Percentiles rank a stretch among this genome's conserved stretches.
Evolutionary conservation across 2,113 vertebrate genomes (phyloP).

Genomic region (Lathamus discolor): DNA sequence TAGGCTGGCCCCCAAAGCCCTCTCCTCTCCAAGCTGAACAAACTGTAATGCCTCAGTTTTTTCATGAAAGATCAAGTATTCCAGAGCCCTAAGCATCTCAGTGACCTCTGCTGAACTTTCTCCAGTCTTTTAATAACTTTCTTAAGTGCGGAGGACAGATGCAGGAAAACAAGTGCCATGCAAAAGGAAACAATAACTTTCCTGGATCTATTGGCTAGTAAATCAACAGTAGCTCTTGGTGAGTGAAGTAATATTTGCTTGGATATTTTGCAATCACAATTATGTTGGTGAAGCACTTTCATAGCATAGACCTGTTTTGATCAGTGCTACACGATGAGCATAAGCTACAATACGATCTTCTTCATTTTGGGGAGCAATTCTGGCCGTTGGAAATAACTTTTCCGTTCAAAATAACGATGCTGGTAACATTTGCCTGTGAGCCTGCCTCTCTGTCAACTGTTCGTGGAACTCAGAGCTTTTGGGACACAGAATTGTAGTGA

Average conservation of each 20-base stretch:
- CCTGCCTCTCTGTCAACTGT: fast-evolving
- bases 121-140: neutral
- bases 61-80: neutral
- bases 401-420: neutral
- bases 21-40: neutral
- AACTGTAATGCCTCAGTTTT: neutral
- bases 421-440: neutral
- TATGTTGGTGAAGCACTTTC: neutral
- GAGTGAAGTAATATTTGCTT: neutral
- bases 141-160: neutral
- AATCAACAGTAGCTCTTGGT: neutral
- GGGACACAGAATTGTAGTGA: neutral
- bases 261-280: neutral
- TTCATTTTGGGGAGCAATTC: neutral
- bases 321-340: neutral
- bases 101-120: neutral
- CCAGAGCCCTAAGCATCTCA: neutral
- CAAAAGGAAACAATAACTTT: neutral
- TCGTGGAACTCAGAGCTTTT: neutral
- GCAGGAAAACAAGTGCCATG: neutral
- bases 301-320: neutral
- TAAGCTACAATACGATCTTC: neutral
- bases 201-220: neutral
- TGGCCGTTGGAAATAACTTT: neutral
- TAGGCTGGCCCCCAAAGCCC: neutral